Evolutionary conservation across 1,140 invertebrate species (phyloP).

Genomic region (Eupristina koningsbergeri): DNA sequence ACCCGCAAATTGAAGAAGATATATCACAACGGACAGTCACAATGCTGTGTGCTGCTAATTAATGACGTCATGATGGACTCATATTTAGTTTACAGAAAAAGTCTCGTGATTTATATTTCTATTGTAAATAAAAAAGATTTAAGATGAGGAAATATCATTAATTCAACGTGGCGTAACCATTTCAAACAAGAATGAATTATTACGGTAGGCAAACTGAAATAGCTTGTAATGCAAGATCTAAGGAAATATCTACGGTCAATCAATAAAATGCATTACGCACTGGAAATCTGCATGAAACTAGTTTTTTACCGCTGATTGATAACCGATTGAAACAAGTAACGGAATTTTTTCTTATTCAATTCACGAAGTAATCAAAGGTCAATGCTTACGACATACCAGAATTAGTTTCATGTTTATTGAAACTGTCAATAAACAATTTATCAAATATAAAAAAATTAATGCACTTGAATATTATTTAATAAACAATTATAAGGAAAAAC

Average conservation of each 20-base stretch:
- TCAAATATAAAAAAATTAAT: neutral
- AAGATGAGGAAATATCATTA: neutral
- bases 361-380: neutral
- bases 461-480: neutral
- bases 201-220: neutral
- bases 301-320: neutral
- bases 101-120: constrained; percentile 28
- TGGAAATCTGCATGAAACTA: constrained; percentile 3
- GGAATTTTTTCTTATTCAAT: neutral
- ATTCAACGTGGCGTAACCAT: constrained; percentile 10
- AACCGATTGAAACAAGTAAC: neutral
- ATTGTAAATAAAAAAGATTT: neutral
- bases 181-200: neutral
- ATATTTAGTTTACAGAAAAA: constrained; percentile 21
- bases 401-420: neutral
- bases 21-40: neutral
- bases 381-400: neutral
- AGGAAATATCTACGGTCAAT: neutral
- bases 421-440: neutral
- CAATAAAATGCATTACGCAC: neutral
- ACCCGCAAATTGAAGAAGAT: constrained; percentile 41
- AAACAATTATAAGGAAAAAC: neutral
- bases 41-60: constrained; percentile 12
- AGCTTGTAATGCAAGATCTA: neutral
- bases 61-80: constrained; percentile 28